phyloP scores from a whole-genome alignment of 2,113 vertebrate species.

The Mionectes macconnelli region DNA sequence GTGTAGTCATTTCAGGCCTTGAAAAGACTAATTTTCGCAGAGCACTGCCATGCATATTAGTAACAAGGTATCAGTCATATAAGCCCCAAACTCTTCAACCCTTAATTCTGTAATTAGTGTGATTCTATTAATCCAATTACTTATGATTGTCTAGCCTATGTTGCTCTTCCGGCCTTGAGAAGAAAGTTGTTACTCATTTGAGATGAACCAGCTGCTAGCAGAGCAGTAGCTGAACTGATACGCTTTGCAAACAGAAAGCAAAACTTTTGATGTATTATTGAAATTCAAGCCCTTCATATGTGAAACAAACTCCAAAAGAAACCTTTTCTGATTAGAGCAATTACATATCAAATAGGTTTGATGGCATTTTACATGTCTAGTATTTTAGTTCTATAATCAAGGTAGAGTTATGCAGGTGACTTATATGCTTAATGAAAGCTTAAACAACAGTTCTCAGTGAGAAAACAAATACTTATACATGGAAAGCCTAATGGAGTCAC shows the following conservation, averaged over 20 bases:
- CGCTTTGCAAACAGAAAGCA: background rate
- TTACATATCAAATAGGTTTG: background rate
- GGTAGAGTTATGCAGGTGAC: background rate
- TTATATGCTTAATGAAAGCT: background rate
- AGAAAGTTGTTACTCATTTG: background rate
- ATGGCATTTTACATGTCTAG: background rate
- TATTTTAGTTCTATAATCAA: background rate
- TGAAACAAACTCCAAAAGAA: background rate
- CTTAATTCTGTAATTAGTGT: background rate
- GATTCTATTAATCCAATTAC: background rate
- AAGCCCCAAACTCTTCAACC: background rate
- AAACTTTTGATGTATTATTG: background rate
- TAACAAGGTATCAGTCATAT: background rate
- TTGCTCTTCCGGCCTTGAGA: background rate
- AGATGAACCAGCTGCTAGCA: background rate
- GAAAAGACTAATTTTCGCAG: background rate
- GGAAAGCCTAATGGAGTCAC: background rate
- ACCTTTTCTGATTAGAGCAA: background rate
- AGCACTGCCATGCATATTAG: background rate
- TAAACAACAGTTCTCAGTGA: background rate
- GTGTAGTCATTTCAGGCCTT: background rate
- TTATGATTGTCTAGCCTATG: background rate
- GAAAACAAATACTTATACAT: background rate
- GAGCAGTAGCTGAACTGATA: background rate
- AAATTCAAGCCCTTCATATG: background rate